A percentile compares a stretch with the other conserved stretches of the same genome.
Evolutionary conservation across 2,888 invertebrate genomes (phyloP).

Genomic region (Cantharis nigra): DNA sequence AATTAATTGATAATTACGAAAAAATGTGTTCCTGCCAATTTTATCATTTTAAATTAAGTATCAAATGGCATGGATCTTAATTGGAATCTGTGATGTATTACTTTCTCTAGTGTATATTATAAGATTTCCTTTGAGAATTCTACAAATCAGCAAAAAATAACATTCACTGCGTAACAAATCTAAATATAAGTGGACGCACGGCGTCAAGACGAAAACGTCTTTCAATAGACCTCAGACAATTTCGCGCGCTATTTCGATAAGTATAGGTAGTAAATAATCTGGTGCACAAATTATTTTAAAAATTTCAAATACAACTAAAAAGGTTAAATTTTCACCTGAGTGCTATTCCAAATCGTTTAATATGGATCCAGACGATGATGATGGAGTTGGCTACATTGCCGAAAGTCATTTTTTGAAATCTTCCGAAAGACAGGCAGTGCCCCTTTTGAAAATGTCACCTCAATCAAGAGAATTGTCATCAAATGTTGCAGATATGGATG

Average conservation of each 20-base stretch:
- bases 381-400: constrained; percentile 61
- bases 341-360: background rate
- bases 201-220: constrained; percentile 24
- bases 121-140: constrained; percentile 21
- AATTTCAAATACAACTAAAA: background rate
- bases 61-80: background rate
- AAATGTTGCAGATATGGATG: constrained; percentile 61
- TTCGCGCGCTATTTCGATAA: constrained; percentile 9
- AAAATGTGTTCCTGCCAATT: background rate
- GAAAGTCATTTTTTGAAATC: constrained; percentile 61
- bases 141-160: constrained; percentile 16
- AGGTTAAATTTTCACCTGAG: constrained; percentile 3
- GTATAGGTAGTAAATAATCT: background rate
- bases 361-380: constrained; percentile 52
- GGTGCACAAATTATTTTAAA: background rate
- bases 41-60: background rate
- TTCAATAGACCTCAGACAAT: constrained; percentile 23
- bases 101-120: constrained; percentile 21
- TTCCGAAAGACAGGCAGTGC: constrained; percentile 49
- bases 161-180: constrained; percentile 17
- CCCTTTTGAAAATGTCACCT: constrained; percentile 55
- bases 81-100: constrained; percentile 10
- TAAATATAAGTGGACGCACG: constrained; percentile 22
- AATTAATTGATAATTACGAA: background rate
- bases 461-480: constrained; percentile 57